Conservation (phyloP, 2,113 vertebrate species). For the Cyphomyrus discorhynchus region DNA sequence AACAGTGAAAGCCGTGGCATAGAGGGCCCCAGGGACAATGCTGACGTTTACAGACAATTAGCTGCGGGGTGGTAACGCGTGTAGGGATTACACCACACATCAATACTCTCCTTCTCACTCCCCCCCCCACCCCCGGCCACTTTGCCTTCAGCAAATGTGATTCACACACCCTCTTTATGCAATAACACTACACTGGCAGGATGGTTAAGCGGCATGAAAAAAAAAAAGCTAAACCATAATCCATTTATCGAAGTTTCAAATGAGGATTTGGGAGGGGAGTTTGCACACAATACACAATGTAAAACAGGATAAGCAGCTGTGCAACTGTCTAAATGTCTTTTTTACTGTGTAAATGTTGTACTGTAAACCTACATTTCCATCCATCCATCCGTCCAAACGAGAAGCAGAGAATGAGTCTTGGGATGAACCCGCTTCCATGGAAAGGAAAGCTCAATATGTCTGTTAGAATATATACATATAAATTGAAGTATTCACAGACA, state of each 20-base stretch:
- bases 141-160: slow-evolving; percentile 11
- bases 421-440: background rate
- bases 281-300: background rate
- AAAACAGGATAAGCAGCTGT: slow-evolving; percentile 5
- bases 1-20: slow-evolving; percentile 3
- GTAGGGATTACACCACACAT: slow-evolving; percentile 22
- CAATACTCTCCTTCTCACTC: slow-evolving; percentile 1
- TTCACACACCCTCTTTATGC: slow-evolving; percentile 13
- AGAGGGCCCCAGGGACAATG: background rate
- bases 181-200: slow-evolving; percentile 1
- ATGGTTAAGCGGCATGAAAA: slow-evolving; percentile 12
- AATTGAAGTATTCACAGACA: background rate
- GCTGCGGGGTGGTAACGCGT: slow-evolving; percentile 3
- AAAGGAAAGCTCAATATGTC: background rate
- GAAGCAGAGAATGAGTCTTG: background rate
- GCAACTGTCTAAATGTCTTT: background rate
- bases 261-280: background rate
- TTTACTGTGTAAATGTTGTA: background rate
- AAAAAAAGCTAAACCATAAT: background rate
- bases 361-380: background rate
- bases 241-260: slow-evolving; percentile 16
- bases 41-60: slow-evolving; percentile 22
- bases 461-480: background rate
- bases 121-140: background rate
- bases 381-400: background rate